Base-by-base conservation (phyloP, 2,797 vertebrate genomes). In the Allochrocebus solatus region DNA sequence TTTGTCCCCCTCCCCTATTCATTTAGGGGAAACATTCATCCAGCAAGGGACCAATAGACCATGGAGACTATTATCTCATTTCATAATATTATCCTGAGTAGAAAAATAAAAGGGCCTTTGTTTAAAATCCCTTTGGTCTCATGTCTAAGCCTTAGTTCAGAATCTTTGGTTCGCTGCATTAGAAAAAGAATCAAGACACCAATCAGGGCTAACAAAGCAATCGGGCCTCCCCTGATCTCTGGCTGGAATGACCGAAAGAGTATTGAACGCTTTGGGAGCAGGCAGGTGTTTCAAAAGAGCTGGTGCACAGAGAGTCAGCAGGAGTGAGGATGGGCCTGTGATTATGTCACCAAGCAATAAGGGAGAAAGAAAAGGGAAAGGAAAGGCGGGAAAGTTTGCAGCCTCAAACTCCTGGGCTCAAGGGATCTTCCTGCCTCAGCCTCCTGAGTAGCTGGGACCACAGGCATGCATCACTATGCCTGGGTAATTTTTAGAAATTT, bases 121-220 rank as follows among this genome's bases (percentile, higher is more conserved):
- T 22, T 89, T 81, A 46, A 91, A 94, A 87, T 80, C 43, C 36
- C 26, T n/a, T 67, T 22, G 8, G 46, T n/a, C 55, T 67, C 55
- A 48, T 24, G 16, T 41, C 67, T 50, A 74, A 6, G 1, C 55
- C 75, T 93, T 55, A 33, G 33, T 76, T 64, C 8, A 81, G 26
- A 55, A 39, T n/a, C 39, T 41, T 75, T 55, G 19, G 19, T 57
- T 91, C 30, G 17, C 36, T 61, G 9, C 17, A 21, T 28, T 41
- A 53, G 43, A 48, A 61, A 92, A 95, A 84, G n/a, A 92, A 46
- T 17, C 22, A 92, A 92, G 59, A 72, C 28, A 43, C 11, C 57
- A 67, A 82, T 67, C 10, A 91, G n/a, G 72, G 28, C 33, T 14
- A 12, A 41, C 43, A 80, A 84, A 46, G 43, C 1, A 2, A 39